Conservation (phyloP, 2,113 vertebrate species). For the Bucco capensis region DNA sequence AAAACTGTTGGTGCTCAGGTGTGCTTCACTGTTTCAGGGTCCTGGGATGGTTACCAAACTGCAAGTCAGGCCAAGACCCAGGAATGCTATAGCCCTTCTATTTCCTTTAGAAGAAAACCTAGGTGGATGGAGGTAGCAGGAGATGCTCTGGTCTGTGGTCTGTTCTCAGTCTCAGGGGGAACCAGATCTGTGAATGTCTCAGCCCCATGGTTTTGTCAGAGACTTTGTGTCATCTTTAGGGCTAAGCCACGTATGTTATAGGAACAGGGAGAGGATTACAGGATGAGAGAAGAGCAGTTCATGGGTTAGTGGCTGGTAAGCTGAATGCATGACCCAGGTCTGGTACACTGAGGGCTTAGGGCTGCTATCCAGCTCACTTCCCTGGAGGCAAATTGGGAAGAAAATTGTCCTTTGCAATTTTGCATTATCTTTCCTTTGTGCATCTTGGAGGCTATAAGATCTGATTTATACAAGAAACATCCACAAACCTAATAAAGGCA, state of each 20-base stretch:
- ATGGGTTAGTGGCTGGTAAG: neutral
- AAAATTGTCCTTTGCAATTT: neutral
- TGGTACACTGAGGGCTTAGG: accelerated
- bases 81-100: neutral
- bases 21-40: neutral
- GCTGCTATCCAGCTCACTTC: neutral
- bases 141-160: neutral
- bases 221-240: neutral
- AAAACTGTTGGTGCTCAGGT: neutral
- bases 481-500: neutral
- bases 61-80: neutral
- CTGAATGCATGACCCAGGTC: neutral
- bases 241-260: neutral
- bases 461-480: neutral
- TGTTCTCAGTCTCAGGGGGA: neutral
- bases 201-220: neutral
- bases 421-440: neutral
- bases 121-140: neutral
- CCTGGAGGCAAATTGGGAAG: neutral
- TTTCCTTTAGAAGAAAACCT: neutral
- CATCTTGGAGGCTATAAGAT: neutral
- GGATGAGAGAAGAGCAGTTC: neutral
- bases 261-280: neutral
- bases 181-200: neutral
- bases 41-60: neutral